phyloP scores from a whole-genome alignment of 2,113 vertebrate genomes.

The Pontoporia blainvillei region DNA sequence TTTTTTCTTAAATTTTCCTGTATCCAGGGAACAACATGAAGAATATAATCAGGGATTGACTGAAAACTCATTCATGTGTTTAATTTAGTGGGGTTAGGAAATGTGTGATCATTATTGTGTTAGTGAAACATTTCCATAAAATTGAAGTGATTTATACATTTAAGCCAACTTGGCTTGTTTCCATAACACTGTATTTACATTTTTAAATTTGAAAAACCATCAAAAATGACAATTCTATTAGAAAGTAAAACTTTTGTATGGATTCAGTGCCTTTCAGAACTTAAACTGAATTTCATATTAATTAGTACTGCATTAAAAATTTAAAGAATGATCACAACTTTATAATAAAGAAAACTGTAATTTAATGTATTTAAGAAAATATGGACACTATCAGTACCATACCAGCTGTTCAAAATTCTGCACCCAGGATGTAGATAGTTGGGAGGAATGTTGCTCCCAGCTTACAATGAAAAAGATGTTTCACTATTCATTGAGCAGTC shows the following conservation, averaged over 20 bases:
- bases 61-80: background rate
- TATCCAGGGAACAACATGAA: background rate
- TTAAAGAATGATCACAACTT: background rate
- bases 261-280: background rate
- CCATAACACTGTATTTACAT: background rate
- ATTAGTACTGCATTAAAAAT: background rate
- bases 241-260: background rate
- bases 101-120: background rate
- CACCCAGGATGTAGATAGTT: background rate
- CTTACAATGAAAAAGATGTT: background rate
- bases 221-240: background rate
- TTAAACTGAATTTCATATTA: background rate
- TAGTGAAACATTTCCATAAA: background rate
- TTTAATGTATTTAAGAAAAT: background rate
- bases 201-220: background rate
- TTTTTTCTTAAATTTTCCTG: background rate
- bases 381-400: background rate
- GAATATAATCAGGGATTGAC: background rate
- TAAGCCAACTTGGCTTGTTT: background rate
- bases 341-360: background rate
- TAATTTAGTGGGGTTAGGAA: background rate
- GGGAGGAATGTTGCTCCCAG: background rate
- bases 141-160: background rate
- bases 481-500: background rate
- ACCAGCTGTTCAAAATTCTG: background rate